Evolutionary conservation across 2,888 invertebrate species (phyloP).

Genomic region (Rapana venosa): DNA sequence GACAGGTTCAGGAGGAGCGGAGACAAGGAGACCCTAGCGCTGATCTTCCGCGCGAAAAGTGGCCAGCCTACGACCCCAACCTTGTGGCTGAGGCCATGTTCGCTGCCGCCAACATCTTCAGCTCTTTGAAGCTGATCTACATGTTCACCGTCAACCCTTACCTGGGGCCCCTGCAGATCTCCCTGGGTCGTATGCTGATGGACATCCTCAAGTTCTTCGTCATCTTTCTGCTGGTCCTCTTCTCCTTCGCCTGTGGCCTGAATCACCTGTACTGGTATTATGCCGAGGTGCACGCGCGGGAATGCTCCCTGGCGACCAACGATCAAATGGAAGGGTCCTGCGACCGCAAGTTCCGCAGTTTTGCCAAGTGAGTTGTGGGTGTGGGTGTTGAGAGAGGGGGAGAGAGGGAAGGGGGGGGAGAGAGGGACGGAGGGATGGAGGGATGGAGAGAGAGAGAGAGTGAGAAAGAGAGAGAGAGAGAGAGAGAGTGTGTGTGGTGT

Average conservation of each 20-base stretch:
- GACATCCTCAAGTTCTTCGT: slow-evolving; percentile 96
- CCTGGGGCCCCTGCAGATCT: slow-evolving; percentile 93
- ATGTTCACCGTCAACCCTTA: slow-evolving; percentile 96
- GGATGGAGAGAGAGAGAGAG: not conserved
- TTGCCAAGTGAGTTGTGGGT: slow-evolving; percentile 75
- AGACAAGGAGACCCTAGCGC: slow-evolving; percentile 55
- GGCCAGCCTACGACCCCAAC: slow-evolving; percentile 99
- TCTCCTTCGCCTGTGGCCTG: slow-evolving; percentile 94
- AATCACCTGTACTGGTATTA: slow-evolving; percentile 94
- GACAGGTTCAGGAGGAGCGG: slow-evolving; percentile 64
- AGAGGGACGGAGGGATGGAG: too few relatives aligned
- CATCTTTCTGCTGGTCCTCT: slow-evolving; percentile 87
- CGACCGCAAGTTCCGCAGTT: slow-evolving; percentile 75
- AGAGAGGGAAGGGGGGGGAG: too few relatives aligned
- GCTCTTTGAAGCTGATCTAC: slow-evolving; percentile 93
- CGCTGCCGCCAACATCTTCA: slow-evolving; percentile 98
- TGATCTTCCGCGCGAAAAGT: slow-evolving; percentile 85
- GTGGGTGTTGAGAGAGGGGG: not conserved
- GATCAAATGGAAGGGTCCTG: slow-evolving; percentile 65
- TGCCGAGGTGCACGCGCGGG: slow-evolving; percentile 47
- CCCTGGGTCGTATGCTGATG: slow-evolving; percentile 86
- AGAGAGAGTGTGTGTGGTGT: not conserved
- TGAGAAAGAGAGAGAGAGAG: too few relatives aligned
- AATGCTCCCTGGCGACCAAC: slow-evolving; percentile 31
- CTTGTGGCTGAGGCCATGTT: slow-evolving; percentile 88